phyloP scores from a whole-genome alignment of 2,888 invertebrate species.

The Polydrusus tereticollis region DNA sequence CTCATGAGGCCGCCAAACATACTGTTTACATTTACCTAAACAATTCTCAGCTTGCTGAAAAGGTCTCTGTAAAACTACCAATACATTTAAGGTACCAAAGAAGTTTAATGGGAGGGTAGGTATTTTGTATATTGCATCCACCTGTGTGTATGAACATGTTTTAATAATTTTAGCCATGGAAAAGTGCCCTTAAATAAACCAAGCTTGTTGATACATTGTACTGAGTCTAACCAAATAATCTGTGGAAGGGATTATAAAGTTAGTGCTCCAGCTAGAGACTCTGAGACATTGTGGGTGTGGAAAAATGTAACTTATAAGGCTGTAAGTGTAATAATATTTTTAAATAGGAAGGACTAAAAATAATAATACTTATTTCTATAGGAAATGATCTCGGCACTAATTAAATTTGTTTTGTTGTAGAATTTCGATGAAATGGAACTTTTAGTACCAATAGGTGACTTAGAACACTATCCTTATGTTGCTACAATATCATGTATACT shows the following conservation, averaged over 20 bases:
- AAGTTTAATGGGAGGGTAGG: conserved; percentile 66
- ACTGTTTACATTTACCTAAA: conserved; percentile 63
- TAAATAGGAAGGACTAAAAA: too few species aligned
- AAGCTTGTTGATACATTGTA: conserved; percentile 61
- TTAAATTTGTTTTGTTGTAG: conserved; percentile 54
- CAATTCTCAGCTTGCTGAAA: conserved; percentile 55
- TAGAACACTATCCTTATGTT: conserved; percentile 66
- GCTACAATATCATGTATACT: conserved; percentile 65
- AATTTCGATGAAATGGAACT: conserved; percentile 64
- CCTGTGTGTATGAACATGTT: neutral
- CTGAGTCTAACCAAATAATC: conserved; percentile 52
- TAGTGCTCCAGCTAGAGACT: conserved; percentile 58
- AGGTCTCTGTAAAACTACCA: conserved; percentile 64
- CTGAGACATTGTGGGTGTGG: conserved; percentile 22
- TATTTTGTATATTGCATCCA: neutral
- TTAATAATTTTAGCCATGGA: conserved; percentile 58
- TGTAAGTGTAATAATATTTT: conserved; percentile 63
- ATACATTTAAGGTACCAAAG: conserved; percentile 69
- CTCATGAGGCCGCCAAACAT: conserved; percentile 64
- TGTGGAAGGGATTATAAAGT: conserved; percentile 61
- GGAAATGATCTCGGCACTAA: neutral
- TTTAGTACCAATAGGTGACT: conserved; percentile 66
- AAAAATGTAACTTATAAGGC: conserved; percentile 65
- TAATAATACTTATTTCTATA: neutral
- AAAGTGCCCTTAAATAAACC: conserved; percentile 63